phyloP scores from a whole-genome alignment of 2,888 invertebrate genomes.

The Ophraella communa region DNA sequence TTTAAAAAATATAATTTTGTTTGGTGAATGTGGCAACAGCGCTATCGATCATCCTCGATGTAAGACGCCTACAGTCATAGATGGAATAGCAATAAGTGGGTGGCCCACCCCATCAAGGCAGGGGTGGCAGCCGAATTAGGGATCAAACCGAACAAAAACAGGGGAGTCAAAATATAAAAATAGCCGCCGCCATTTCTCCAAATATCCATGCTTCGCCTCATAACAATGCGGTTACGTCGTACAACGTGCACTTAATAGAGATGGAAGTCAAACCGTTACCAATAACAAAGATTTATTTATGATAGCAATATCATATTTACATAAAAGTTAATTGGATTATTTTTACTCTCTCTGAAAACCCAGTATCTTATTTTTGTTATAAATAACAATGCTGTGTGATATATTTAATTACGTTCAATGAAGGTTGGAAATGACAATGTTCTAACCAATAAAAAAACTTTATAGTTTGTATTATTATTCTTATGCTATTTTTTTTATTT shows the following conservation, averaged over 20 bases:
- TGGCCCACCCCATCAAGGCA: constrained; percentile 40
- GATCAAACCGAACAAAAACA: constrained; percentile 57
- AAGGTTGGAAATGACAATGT: no score
- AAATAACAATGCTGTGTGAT: no score
- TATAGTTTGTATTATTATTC: no score
- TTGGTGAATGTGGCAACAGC: constrained; percentile 18
- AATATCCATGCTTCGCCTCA: constrained; percentile 24
- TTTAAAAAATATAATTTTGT: not conserved
- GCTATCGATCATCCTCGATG: constrained; percentile 53
- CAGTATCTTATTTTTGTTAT: no score
- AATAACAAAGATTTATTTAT: no score
- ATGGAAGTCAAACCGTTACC: not conserved
- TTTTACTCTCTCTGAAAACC: no score
- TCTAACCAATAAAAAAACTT: no score
- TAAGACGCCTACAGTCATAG: constrained; percentile 57
- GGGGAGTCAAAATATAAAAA: constrained; percentile 57
- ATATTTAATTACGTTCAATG: no score
- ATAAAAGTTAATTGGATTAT: no score
- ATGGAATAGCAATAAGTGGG: constrained; percentile 59
- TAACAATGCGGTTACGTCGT: constrained; percentile 34
- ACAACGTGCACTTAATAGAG: no score
- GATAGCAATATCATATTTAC: no score
- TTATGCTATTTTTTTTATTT: no score
- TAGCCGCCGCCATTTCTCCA: constrained; percentile 50
- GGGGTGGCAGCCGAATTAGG: constrained; percentile 58